These are phyloP conservation scores for Ecdyonurus torrentis DNA, from an alignment of 2,888 invertebrate species.

Conservation along the genomic window DNA sequence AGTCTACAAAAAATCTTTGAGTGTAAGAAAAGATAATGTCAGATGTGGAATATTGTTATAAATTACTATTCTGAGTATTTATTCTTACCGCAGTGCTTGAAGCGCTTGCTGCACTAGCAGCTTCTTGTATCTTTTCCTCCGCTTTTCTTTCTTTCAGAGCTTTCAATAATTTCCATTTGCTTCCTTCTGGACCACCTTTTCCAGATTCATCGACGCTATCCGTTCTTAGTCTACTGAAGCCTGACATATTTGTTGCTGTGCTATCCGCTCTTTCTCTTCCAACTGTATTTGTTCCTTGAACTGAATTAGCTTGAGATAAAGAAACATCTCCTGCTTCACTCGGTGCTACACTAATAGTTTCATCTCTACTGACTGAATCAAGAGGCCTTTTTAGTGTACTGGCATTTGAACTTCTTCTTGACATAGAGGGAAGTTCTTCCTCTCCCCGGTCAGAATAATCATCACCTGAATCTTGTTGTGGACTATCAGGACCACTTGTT, in stretches of 20 bases:
- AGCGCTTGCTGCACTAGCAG: conserved; percentile 44
- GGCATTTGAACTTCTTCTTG: conserved; percentile 16
- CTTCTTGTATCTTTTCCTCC: conserved; percentile 61
- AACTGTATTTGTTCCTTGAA: conserved; percentile 12
- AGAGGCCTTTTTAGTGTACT: conserved; percentile 14
- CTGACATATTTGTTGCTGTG: conserved; percentile 10
- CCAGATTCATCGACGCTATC: conserved; percentile 24
- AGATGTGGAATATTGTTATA: too few relatives aligned
- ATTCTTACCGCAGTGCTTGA: conserved; percentile 20
- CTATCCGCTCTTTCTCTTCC: conserved; percentile 23
- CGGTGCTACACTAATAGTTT: not conserved
- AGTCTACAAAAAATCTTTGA: too few relatives aligned
- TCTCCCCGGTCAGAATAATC: conserved; percentile 27
- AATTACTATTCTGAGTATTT: not conserved
- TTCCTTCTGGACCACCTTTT: conserved; percentile 43
- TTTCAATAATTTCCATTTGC: conserved; percentile 82
- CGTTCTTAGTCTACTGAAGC: conserved; percentile 21
- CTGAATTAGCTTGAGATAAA: not conserved
- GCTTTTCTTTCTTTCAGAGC: conserved; percentile 79
- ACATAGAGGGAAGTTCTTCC: conserved; percentile 32
- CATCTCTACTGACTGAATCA: conserved; percentile 10
- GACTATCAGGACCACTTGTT: conserved; percentile 79
- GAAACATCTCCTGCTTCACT: conserved; percentile 22
- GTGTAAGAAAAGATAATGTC: too few relatives aligned
- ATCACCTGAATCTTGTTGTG: conserved; percentile 47